Evolutionary conservation across 92 coral and sea anemone genomes (phyloP).

Genomic region (Anthopleura xanthogrammica): DNA sequence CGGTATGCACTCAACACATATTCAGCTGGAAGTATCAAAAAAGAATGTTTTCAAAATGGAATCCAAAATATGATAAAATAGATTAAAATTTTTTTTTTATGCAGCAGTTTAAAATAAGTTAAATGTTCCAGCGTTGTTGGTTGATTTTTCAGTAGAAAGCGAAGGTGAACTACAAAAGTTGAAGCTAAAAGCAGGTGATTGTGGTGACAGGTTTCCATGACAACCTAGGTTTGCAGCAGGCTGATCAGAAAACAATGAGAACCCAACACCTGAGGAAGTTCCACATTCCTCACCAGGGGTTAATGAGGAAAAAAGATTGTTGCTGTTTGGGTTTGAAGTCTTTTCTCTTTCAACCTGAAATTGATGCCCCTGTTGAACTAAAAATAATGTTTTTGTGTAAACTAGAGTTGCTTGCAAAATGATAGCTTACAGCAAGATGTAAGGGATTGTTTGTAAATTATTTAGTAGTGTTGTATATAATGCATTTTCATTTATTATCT

Average conservation of each 20-base stretch:
- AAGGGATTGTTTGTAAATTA: not conserved
- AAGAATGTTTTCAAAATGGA: not conserved
- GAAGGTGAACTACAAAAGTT: constrained; percentile 63
- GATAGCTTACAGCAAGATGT: not conserved
- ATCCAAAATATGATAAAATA: not conserved
- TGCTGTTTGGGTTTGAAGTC: not conserved
- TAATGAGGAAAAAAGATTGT: constrained; percentile 16
- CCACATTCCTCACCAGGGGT: constrained; percentile 21
- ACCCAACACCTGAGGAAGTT: constrained; percentile 28
- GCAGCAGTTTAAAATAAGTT: constrained; percentile 47
- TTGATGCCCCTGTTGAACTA: constrained; percentile 15
- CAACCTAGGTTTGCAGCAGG: constrained; percentile 24
- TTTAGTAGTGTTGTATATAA: not conserved
- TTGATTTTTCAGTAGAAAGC: constrained; percentile 7
- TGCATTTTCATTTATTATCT: no score
- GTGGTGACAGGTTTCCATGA: constrained; percentile 40
- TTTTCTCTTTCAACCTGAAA: not conserved
- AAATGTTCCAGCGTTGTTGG: constrained; percentile 42
- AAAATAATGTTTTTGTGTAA: not conserved
- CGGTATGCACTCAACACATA: constrained; percentile 5
- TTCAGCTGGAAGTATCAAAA: not conserved
- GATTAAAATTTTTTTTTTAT: not conserved
- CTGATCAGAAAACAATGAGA: constrained; percentile 64
- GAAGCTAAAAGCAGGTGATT: constrained; percentile 54
- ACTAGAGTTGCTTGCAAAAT: not conserved